A percentile compares a stretch with the other conserved stretches of the same genome.
These are phyloP conservation scores for Philonicus albiceps DNA, from an alignment of 2,888 invertebrate genomes.

Conservation along the genomic window DNA sequence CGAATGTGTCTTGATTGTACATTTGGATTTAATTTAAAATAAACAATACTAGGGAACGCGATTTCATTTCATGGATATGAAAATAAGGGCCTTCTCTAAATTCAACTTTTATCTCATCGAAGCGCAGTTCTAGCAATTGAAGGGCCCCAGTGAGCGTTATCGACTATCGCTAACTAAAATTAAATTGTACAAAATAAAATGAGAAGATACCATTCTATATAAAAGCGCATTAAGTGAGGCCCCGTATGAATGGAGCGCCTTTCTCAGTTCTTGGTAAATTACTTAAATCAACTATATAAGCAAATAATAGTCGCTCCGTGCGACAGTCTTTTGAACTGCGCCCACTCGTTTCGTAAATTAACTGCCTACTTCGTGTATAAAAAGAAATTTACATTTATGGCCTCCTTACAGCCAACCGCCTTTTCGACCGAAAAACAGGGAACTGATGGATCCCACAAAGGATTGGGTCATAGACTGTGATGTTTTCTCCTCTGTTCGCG, in stretches of 20 bases:
- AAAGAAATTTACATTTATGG: conserved; percentile 17
- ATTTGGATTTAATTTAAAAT: conserved; percentile 2
- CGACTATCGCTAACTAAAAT: conserved; percentile 1
- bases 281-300: background rate
- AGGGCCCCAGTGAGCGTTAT: conserved; percentile 6
- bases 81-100: background rate
- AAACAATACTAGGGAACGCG: conserved; percentile 10
- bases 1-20: background rate
- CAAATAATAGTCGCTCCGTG: background rate
- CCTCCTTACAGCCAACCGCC: conserved; percentile 77
- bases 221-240: conserved; percentile 27
- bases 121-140: background rate
- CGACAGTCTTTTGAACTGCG: background rate
- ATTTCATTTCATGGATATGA: background rate
- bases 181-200: conserved; percentile 21
- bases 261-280: conserved; percentile 10
- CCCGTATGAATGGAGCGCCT: background rate
- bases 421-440: conserved; percentile 83
- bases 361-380: conserved; percentile 13
- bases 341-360: background rate
- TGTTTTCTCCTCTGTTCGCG: conserved; percentile 10
- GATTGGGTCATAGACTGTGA: conserved; percentile 60
- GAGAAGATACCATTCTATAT: conserved; percentile 14
- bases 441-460: conserved; percentile 79
- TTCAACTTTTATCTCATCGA: background rate